Evolutionary conservation across 2,113 vertebrate species (phyloP).

Genomic region (Rhinopomastus cyanomelas): DNA sequence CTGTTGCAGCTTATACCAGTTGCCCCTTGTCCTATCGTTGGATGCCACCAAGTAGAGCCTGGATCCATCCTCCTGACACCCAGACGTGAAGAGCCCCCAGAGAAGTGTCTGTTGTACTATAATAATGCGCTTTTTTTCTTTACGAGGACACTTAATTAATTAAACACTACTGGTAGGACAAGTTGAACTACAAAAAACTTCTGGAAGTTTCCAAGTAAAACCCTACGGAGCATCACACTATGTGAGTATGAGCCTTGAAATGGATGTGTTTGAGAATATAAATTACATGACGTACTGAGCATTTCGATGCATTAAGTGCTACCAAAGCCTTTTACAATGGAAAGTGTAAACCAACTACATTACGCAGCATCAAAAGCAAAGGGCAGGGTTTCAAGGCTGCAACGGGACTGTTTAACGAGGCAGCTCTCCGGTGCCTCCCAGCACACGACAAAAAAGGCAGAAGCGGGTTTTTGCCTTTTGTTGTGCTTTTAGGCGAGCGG

Average conservation of each 20-base stretch:
- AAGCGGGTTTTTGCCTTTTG: not conserved
- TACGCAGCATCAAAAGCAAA: accelerated
- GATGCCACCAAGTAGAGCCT: no score
- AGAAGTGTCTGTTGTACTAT: not conserved
- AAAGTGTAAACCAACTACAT: not conserved
- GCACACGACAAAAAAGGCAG: accelerated
- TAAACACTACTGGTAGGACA: not conserved
- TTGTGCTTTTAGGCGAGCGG: not conserved
- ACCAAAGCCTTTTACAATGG: not conserved
- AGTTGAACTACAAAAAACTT: not conserved
- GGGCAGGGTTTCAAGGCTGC: not conserved
- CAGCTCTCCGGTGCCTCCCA: not conserved
- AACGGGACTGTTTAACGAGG: not conserved
- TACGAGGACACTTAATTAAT: not conserved
- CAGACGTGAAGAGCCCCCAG: accelerated
- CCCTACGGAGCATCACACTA: not conserved
- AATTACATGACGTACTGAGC: not conserved
- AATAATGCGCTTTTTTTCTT: not conserved
- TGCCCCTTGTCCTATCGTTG: no score
- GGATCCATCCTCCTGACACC: no score
- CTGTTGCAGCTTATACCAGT: no score
- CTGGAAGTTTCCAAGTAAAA: not conserved
- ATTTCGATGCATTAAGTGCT: not conserved
- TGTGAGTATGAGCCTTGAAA: not conserved
- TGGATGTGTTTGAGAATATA: not conserved